phyloP scores from a whole-genome alignment of 1,140 invertebrate species.

The Temnothorax longispinosus region DNA sequence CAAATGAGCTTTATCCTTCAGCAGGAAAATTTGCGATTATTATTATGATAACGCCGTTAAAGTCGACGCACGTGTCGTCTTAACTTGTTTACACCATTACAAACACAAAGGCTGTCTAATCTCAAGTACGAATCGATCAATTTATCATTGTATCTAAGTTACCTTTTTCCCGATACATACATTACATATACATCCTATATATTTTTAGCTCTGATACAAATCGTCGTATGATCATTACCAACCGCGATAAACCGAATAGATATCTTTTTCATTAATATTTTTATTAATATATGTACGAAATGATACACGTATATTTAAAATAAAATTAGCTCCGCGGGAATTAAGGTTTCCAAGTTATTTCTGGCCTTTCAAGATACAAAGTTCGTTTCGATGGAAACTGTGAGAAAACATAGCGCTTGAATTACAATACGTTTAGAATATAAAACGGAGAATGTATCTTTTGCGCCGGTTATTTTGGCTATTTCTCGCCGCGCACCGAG shows the following conservation, averaged over 20 bases:
- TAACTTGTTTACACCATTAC: slow-evolving; percentile 18
- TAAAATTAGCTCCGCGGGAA: background rate
- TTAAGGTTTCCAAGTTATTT: background rate
- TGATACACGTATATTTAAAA: background rate
- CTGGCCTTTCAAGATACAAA: background rate
- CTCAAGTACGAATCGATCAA: background rate
- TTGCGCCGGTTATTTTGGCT: slow-evolving; percentile 11
- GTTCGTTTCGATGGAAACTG: background rate
- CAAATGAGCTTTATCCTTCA: background rate
- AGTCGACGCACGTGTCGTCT: background rate
- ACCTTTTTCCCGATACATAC: background rate
- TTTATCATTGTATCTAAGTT: slow-evolving; percentile 1
- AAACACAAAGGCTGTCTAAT: slow-evolving; percentile 14
- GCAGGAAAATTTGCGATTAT: background rate
- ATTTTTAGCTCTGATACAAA: background rate
- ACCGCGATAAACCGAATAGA: background rate
- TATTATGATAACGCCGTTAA: slow-evolving; percentile 29
- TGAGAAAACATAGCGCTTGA: background rate
- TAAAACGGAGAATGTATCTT: slow-evolving; percentile 2
- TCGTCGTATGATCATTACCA: background rate
- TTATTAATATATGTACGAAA: background rate
- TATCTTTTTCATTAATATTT: background rate
- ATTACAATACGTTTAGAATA: slow-evolving; percentile 12
- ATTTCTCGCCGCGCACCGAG: slow-evolving; percentile 6
- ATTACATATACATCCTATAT: background rate